phyloP scores from a whole-genome alignment of 2,888 invertebrate genomes.

The Neoascia interrupta region DNA sequence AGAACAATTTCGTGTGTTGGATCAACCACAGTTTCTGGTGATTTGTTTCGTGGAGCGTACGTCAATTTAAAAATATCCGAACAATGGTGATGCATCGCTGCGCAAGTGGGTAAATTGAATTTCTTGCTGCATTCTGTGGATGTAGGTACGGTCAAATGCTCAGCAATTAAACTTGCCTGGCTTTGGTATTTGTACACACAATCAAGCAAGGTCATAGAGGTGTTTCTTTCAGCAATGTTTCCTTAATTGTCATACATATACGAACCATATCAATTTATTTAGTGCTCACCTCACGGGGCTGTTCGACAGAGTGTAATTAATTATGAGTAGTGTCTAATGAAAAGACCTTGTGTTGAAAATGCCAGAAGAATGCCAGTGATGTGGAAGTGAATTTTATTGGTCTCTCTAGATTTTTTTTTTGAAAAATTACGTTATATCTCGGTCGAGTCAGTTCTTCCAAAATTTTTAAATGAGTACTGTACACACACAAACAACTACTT shows the following conservation, averaged over 20 bases:
- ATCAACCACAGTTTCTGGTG: slow-evolving; percentile 37
- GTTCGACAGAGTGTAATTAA: background rate
- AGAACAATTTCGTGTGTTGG: slow-evolving; percentile 1
- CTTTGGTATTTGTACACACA: slow-evolving; percentile 18
- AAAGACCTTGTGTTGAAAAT: too few species aligned
- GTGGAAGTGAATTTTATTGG: too few species aligned
- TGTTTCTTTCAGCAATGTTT: slow-evolving; percentile 22
- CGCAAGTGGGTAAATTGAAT: slow-evolving; percentile 55
- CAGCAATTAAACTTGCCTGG: slow-evolving; percentile 43
- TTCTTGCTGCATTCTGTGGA: slow-evolving; percentile 27
- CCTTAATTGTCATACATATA: slow-evolving; percentile 18
- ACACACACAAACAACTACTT: too few species aligned
- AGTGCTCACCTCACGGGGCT: background rate
- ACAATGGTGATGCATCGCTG: slow-evolving; percentile 62
- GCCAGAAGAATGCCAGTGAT: too few species aligned
- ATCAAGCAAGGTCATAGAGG: slow-evolving; percentile 46
- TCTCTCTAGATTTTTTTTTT: too few species aligned
- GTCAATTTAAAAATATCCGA: slow-evolving; percentile 41
- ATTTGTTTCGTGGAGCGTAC: slow-evolving; percentile 38
- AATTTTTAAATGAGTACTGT: too few species aligned
- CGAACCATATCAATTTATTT: background rate
- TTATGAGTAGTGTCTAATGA: too few species aligned
- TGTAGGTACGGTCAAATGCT: slow-evolving; percentile 29
- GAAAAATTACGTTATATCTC: too few species aligned
- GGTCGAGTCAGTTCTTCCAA: too few species aligned